These are phyloP conservation scores for Porphyrio hochstetteri DNA, from an alignment of 2,113 vertebrate species.

Conservation along the genomic window DNA sequence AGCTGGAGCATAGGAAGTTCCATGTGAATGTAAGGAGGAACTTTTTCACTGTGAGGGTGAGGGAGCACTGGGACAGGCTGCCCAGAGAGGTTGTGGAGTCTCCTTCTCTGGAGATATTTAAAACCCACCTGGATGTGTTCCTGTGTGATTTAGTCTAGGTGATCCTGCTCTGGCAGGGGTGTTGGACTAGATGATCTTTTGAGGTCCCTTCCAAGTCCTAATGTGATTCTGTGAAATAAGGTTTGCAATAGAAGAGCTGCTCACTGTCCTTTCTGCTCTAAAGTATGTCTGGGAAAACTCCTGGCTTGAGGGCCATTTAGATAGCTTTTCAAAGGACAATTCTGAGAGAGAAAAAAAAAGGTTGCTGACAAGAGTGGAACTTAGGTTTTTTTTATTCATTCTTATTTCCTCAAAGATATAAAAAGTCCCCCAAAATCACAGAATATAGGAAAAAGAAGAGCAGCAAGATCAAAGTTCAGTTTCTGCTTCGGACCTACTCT, in stretches of 20 bases:
- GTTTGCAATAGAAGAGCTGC: background rate
- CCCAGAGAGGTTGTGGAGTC: no score
- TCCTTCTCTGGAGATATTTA: no score
- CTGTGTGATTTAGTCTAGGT: no score
- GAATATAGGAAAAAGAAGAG: background rate
- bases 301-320: background rate
- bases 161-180: no score
- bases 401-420: background rate
- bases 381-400: background rate
- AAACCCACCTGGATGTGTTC: no score
- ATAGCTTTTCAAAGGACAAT: background rate
- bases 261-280: background rate
- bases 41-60: no score
- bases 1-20: no score
- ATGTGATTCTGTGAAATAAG: slow-evolving; percentile 4
- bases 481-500: background rate
- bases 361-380: background rate
- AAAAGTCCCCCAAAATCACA: background rate
- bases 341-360: background rate
- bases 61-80: no score
- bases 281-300: slow-evolving; percentile 29
- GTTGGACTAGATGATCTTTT: no score
- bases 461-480: background rate
- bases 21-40: no score
- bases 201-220: no score